Evolutionary conservation across 2,797 vertebrate species (phyloP).

Genomic region (Coracias cyanogaster): DNA sequence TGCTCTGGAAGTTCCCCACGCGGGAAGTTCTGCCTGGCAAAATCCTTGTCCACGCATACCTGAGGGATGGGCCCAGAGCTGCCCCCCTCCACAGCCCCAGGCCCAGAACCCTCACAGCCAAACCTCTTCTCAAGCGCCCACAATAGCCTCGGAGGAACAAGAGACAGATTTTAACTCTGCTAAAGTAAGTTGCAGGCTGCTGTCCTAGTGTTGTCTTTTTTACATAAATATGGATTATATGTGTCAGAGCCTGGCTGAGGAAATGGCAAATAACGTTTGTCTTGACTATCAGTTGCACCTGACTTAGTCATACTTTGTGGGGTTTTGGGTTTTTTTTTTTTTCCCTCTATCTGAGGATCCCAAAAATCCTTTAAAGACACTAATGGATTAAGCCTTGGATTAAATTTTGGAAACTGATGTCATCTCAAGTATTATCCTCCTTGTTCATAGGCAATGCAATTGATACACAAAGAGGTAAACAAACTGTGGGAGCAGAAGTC

Average conservation of each 20-base stretch:
- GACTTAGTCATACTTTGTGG: background rate
- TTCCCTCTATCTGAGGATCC: background rate
- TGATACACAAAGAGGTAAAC: background rate
- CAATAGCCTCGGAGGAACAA: background rate
- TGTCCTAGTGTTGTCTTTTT: background rate
- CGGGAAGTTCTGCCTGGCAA: background rate
- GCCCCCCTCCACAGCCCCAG: background rate
- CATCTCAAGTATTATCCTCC: background rate
- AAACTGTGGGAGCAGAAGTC: background rate
- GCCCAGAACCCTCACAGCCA: background rate
- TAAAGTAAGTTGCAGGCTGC: background rate
- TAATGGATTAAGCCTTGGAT: background rate
- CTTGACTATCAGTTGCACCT: background rate
- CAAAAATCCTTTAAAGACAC: background rate
- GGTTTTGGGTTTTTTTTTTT: background rate
- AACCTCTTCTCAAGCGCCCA: background rate
- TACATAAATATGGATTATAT: accelerated
- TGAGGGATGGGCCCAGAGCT: background rate
- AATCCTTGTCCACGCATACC: background rate
- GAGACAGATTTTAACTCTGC: background rate
- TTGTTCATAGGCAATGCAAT: background rate
- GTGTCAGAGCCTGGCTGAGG: background rate
- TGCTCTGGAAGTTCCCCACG: background rate
- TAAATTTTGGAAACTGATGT: background rate
- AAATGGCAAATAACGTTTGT: background rate